Evolutionary conservation across 2,797 vertebrate genomes (phyloP).

Genomic region (Octomys mimax): DNA sequence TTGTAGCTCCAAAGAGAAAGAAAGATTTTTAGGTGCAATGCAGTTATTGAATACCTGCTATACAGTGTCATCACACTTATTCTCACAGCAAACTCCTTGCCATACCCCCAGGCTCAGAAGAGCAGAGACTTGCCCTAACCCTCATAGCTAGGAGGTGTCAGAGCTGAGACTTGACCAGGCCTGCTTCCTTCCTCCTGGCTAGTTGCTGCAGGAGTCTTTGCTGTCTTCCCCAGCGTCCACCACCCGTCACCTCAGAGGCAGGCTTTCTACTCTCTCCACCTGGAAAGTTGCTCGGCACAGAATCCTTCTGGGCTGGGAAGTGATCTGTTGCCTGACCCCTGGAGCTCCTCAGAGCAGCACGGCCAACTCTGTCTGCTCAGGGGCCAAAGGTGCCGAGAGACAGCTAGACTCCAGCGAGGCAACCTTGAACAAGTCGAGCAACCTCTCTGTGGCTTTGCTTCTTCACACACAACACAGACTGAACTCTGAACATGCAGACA

Average conservation of each 20-base stretch:
- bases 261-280: neutral
- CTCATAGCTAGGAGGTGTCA: neutral
- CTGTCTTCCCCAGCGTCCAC: fast-evolving
- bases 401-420: neutral
- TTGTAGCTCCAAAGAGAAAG: conserved; percentile 18
- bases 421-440: neutral
- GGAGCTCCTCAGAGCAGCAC: neutral
- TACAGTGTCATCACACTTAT: neutral
- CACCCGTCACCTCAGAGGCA: fast-evolving
- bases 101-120: neutral
- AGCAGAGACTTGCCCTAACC: neutral
- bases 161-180: neutral
- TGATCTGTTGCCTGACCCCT: neutral
- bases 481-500: neutral
- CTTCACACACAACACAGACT: neutral
- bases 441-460: neutral
- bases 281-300: neutral
- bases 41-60: neutral
- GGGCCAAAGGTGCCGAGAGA: neutral
- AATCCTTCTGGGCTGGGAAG: neutral
- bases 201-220: neutral
- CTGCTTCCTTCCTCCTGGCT: neutral
- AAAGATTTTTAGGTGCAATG: neutral
- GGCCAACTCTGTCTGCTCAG: neutral
- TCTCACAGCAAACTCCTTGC: neutral